Evolutionary conservation across 2,888 invertebrate genomes (phyloP).

Genomic region (Drosophila anceps): DNA sequence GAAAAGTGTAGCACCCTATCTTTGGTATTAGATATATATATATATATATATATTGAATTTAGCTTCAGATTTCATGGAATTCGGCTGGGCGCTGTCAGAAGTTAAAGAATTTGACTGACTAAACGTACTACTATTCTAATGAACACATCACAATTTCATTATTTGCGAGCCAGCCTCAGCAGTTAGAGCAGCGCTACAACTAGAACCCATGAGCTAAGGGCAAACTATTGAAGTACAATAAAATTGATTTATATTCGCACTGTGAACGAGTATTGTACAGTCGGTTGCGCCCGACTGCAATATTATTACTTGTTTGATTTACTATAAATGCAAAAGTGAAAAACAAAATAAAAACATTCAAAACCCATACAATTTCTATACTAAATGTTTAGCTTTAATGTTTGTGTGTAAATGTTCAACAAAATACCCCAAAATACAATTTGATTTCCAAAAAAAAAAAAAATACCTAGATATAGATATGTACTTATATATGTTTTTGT

Average conservation of each 20-base stretch:
- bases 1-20: no score
- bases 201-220: background rate
- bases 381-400: constrained; percentile 65
- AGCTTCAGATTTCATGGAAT: no score
- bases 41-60: no score
- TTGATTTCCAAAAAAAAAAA: constrained; percentile 16
- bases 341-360: background rate
- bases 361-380: constrained; percentile 29
- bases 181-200: background rate
- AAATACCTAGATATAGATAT: constrained; percentile 4
- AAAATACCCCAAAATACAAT: constrained; percentile 14
- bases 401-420: constrained; percentile 59
- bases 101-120: no score
- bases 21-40: no score
- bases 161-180: background rate
- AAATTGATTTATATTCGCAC: background rate
- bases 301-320: constrained; percentile 13
- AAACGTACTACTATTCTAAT: no score
- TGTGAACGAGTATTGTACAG: background rate
- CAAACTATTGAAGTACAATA: no score
- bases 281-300: background rate
- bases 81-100: no score
- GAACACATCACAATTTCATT: no score
- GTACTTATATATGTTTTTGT: constrained; percentile 4
- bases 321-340: background rate